phyloP scores from a whole-genome alignment of 37 sponge, comb jelly and placozoan species.

The Sycon ciliatum region DNA sequence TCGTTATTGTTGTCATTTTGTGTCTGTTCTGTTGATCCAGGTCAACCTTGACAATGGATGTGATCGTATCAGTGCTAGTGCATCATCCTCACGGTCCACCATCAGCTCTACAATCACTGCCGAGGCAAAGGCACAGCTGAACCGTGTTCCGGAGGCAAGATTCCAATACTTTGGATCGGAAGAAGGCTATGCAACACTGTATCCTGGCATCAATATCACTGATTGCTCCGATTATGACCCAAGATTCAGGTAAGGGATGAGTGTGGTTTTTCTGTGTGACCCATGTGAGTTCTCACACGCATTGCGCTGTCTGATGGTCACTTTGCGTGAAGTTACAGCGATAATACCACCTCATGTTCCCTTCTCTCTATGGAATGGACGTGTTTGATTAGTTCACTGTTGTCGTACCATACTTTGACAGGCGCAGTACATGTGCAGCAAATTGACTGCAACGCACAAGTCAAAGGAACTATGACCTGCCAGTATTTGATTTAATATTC shows the following conservation, averaged over 20 bases:
- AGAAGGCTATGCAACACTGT: constrained; percentile 20
- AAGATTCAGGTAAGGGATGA: constrained; percentile 24
- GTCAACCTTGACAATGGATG: not conserved
- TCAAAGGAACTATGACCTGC: too few species aligned
- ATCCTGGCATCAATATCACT: not conserved
- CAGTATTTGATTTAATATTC: too few species aligned
- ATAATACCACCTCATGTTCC: too few species aligned
- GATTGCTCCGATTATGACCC: constrained; percentile 29
- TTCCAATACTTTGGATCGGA: constrained; percentile 50
- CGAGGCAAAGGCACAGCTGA: not conserved
- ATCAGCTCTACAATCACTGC: not conserved
- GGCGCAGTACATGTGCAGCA: too few species aligned
- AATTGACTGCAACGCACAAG: too few species aligned
- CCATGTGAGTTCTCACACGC: too few species aligned
- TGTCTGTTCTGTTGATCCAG: not conserved
- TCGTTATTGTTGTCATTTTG: not conserved
- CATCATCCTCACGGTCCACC: not conserved
- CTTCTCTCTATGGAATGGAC: too few species aligned
- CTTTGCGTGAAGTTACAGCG: too few species aligned
- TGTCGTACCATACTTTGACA: too few species aligned
- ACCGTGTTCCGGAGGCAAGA: constrained; percentile 1
- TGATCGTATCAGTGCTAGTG: not conserved
- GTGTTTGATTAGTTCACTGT: too few species aligned
- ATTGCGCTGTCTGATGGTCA: too few species aligned
- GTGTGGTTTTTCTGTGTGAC: too few species aligned